Conservation (phyloP, 2,113 vertebrate species). For the Aphyosemion australe region DNA sequence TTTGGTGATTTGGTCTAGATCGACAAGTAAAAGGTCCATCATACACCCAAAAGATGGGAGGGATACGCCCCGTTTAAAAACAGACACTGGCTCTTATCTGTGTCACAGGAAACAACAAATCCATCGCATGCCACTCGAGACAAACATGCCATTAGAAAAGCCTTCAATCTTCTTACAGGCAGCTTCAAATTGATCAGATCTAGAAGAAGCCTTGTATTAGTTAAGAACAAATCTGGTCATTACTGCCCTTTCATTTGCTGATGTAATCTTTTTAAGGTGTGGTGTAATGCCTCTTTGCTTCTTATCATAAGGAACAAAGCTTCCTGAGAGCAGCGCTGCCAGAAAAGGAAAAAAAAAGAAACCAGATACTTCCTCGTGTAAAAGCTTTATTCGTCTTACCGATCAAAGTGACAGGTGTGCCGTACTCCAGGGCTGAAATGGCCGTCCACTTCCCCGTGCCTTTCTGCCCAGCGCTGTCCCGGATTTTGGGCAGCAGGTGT, state of each 20-base stretch:
- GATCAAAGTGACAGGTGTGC: conserved; percentile 94
- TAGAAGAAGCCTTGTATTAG: neutral
- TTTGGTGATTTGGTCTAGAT: neutral
- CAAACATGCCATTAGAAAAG: conserved; percentile 56
- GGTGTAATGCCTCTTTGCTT: neutral
- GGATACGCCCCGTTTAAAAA: neutral
- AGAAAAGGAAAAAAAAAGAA: conserved; percentile 14
- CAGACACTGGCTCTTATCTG: neutral
- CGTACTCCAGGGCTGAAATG: conserved; percentile 93
- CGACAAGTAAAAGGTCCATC: neutral
- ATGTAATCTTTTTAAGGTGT: conserved; percentile 20
- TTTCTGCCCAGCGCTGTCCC: conserved; percentile 94
- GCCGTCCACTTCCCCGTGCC: conserved; percentile 98
- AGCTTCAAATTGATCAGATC: conserved; percentile 34
- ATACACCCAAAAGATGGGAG: neutral
- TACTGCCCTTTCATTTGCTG: neutral
- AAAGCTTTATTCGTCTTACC: conserved; percentile 77
- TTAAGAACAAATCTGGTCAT: conserved; percentile 7
- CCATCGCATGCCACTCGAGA: conserved; percentile 70
- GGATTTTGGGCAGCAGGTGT: conserved; percentile 92
- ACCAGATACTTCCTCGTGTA: conserved; percentile 36
- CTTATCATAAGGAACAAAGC: conserved; percentile 20
- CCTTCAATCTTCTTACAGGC: conserved; percentile 71
- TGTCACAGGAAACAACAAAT: conserved; percentile 51
- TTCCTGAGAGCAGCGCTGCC: conserved; percentile 13